Evolutionary conservation across 2,797 vertebrate species (phyloP).

Genomic region (Lithobates pipiens): DNA sequence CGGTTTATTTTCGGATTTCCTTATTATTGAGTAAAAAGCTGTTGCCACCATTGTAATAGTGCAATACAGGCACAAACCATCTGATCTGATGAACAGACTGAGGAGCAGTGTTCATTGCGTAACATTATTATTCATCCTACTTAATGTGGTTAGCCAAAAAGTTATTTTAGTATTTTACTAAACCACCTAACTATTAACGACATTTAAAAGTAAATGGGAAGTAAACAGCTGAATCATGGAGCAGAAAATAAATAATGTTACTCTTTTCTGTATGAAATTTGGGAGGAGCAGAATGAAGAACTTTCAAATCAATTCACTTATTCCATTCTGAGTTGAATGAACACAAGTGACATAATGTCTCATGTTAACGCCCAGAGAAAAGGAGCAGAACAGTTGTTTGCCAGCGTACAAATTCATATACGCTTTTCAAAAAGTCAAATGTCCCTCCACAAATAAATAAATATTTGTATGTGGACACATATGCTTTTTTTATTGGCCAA

Average conservation of each 20-base stretch:
- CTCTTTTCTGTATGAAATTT: neutral
- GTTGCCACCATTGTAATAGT: neutral
- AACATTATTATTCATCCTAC: neutral
- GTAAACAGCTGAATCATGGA: neutral
- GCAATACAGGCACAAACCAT: no score
- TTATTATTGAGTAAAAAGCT: no score
- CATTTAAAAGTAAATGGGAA: neutral
- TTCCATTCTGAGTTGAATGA: neutral
- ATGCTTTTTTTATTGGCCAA: no score
- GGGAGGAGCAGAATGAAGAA: neutral
- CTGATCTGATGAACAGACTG: neutral
- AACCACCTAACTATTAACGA: neutral
- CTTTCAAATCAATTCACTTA: neutral
- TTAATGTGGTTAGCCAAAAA: neutral
- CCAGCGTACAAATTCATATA: neutral
- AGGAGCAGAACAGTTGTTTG: neutral
- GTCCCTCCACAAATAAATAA: no score
- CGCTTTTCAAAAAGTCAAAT: no score
- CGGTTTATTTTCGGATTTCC: no score
- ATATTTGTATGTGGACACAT: no score
- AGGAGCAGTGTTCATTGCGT: neutral
- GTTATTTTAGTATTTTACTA: neutral
- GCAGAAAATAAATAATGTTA: neutral
- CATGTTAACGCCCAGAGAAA: neutral
- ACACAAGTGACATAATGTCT: neutral